A percentile compares a stretch with the other conserved stretches of the same genome.
phyloP scores from a whole-genome alignment of 2,888 invertebrate genomes.

The Magallana nippona region DNA sequence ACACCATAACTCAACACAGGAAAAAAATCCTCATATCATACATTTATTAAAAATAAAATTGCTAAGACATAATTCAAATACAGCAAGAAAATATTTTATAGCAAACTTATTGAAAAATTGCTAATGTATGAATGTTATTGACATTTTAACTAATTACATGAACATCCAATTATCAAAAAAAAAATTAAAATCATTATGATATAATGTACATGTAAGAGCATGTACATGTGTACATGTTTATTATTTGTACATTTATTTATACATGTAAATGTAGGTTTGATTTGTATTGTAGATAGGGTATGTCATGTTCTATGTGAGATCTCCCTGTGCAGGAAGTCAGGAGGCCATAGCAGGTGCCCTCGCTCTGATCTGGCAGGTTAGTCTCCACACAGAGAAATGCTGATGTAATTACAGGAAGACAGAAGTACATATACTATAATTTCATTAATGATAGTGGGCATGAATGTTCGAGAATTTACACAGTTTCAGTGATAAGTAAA shows the following conservation, averaged over 20 bases:
- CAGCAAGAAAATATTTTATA: no score
- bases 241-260: no score
- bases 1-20: no score
- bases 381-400: conserved; percentile 55
- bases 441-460: neutral
- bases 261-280: neutral
- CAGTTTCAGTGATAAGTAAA: neutral
- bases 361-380: conserved; percentile 97
- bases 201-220: no score
- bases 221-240: no score
- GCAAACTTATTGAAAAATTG: no score
- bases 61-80: neutral
- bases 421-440: neutral
- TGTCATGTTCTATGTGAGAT: conserved; percentile 99
- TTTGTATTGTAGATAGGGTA: conserved; percentile 87
- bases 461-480: neutral
- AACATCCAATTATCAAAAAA: no score
- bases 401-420: neutral
- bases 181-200: no score
- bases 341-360: conserved; percentile 96
- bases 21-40: neutral
- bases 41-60: neutral
- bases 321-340: conserved; percentile 96
- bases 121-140: no score
- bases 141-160: no score